phyloP scores from a whole-genome alignment of 1,140 invertebrate species.

The Eumaeus atala region DNA sequence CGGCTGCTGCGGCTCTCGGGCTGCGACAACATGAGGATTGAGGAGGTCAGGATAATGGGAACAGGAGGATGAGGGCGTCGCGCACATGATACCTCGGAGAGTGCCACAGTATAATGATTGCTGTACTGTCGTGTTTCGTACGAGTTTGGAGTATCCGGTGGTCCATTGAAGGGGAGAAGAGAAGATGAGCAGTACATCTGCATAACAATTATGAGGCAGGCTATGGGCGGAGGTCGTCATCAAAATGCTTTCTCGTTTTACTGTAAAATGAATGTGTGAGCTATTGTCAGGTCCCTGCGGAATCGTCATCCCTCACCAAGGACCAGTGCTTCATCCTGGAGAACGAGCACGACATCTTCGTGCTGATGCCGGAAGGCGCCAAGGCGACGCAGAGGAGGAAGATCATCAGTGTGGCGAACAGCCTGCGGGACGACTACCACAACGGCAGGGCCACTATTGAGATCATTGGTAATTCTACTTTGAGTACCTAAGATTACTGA shows the following conservation, averaged over 20 bases:
- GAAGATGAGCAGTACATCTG: too few relatives aligned
- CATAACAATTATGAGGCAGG: too few relatives aligned
- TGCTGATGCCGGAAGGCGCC: constrained; percentile 83
- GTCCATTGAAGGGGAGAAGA: too few relatives aligned
- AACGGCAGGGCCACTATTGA: constrained; percentile 83
- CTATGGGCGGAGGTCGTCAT: too few relatives aligned
- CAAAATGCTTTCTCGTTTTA: too few relatives aligned
- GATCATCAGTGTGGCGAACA: constrained; percentile 87
- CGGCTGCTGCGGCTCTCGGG: constrained; percentile 91
- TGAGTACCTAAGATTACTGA: too few relatives aligned
- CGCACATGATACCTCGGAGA: too few relatives aligned
- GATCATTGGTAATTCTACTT: constrained; percentile 77
- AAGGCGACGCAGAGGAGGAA: constrained; percentile 84
- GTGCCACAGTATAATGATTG: too few relatives aligned
- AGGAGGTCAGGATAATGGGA: constrained; percentile 75
- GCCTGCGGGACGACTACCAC: constrained; percentile 88
- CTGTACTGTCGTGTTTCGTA: too few relatives aligned
- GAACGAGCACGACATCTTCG: constrained; percentile 85
- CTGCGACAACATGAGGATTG: constrained; percentile 89
- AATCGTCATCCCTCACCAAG: constrained; percentile 81
- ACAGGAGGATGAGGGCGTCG: too few relatives aligned
- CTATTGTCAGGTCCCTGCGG: constrained; percentile 45
- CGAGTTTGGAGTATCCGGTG: too few relatives aligned
- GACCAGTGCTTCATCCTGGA: constrained; percentile 95
- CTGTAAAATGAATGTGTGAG: too few relatives aligned